Base-by-base conservation (phyloP, 2,113 vertebrate species). In the Oreotrochilus melanogaster region DNA sequence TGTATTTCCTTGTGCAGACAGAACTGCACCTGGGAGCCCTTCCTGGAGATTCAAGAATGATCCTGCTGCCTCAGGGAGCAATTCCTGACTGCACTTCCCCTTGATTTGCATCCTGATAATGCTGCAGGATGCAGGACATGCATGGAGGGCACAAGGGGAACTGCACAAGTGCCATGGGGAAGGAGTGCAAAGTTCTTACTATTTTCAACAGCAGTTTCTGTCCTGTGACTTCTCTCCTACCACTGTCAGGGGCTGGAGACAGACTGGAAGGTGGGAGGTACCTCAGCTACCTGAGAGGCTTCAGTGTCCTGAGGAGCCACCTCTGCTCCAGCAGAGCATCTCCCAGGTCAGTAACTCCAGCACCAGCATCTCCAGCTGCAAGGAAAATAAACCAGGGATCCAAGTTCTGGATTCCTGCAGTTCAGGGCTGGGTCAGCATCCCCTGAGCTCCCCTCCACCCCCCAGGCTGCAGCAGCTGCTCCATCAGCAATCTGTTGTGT, bases 271-370 rank as follows among this genome's bases (percentile, higher is more conserved):
- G 15, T 16, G 17, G 31, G 47, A 31, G 15, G 21, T 12, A 13
- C 1, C 3, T 0, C 21, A 6, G 42, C 37, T 70, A 28, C 2
- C 47, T 37, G 30, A 16, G 6, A 42, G 51, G 5, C n/a, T 24
- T 39, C 21, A 51, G 12, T 0, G 0, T 8, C 42, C 31, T 19
- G 33, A 33, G 24, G n/a, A 10, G 50, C 4, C 7, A 51, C 23
- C 50, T 48, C 48, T 48, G 14, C 17, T 45, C n/a, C 14, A 51
- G 50, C 2, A 18, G 10, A 22, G 5, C 4, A 1, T 8, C 8
- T 3, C 53, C 22, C 18, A 53, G 22, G 39, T 39, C 39, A 39
- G 39, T 39, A 13, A 39, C 10, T 16, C 30, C 22, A 28, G 16
- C 4, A 9, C 11, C 30, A 22, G 31, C 84, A 72, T 2, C 67